Percentiles rank a stretch among this genome's conserved stretches.
Conservation (phyloP, 2,113 vertebrate species). For the Toxostoma redivivum region DNA sequence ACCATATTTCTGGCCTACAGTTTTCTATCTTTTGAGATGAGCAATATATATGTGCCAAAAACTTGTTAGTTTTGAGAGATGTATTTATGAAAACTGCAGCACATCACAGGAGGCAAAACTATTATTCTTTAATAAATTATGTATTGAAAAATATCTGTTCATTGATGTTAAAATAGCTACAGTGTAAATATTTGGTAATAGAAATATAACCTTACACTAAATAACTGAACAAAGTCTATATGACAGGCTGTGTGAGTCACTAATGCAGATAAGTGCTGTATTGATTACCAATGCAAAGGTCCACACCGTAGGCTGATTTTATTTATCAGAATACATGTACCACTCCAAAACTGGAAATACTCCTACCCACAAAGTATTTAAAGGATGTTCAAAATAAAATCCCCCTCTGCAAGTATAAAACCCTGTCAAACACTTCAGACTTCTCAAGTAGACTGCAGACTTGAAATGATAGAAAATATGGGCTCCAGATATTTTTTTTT, state of each 20-base stretch:
- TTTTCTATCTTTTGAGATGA: not conserved
- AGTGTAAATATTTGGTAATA: not conserved
- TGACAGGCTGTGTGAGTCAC: conserved; percentile 16
- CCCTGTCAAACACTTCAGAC: conserved; percentile 17
- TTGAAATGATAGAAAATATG: not conserved
- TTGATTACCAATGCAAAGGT: conserved; percentile 33
- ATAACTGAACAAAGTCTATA: not conserved
- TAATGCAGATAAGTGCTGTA: not conserved
- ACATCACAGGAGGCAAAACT: not conserved
- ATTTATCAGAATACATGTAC: conserved; percentile 36
- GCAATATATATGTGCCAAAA: not conserved
- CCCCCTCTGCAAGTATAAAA: conserved; percentile 29
- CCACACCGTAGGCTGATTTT: conserved; percentile 34
- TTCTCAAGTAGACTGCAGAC: not conserved
- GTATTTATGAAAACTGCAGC: not conserved
- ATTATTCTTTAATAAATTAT: not conserved
- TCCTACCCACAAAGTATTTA: conserved; percentile 51
- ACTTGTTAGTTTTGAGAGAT: not conserved
- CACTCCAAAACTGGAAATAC: conserved; percentile 34
- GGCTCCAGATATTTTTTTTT: not conserved
- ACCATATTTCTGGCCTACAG: not conserved
- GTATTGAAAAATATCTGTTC: not conserved
- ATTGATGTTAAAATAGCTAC: not conserved
- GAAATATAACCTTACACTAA: not conserved
- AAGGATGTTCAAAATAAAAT: conserved; percentile 54